Evolutionary conservation across 2,888 invertebrate species (phyloP).

Genomic region (Nezara viridula): DNA sequence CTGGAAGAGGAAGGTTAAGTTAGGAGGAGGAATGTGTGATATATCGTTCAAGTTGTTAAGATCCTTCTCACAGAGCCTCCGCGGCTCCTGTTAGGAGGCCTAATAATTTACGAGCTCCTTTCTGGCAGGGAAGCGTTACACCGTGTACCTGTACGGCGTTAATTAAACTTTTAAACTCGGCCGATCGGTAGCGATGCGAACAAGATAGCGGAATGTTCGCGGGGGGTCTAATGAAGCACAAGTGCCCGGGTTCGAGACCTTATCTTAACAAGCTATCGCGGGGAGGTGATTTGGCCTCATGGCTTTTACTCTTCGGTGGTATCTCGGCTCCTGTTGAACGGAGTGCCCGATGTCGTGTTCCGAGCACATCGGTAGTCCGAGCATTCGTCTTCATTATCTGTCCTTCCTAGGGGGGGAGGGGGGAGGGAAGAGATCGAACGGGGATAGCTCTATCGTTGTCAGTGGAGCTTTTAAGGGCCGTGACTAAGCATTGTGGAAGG

Average conservation of each 20-base stretch:
- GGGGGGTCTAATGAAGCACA: background rate
- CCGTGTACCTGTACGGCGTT: background rate
- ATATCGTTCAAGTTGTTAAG: background rate
- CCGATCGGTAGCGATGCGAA: background rate
- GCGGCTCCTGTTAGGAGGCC: background rate
- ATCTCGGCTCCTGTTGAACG: background rate
- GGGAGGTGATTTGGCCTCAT: background rate
- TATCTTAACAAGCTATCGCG: constrained; percentile 10
- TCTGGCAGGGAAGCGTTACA: background rate
- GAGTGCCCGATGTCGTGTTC: constrained; percentile 1
- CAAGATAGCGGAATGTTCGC: background rate
- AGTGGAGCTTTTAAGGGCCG: background rate
- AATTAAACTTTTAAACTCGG: constrained; percentile 17
- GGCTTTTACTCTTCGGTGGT: background rate
- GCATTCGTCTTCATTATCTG: background rate
- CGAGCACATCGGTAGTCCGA: background rate
- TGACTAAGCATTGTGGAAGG: background rate
- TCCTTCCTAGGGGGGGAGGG: background rate
- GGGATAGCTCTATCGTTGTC: background rate
- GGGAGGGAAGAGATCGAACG: background rate
- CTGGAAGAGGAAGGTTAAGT: background rate
- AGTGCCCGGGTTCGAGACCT: background rate
- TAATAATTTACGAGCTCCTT: background rate
- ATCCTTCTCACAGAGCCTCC: background rate
- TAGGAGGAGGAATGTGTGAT: background rate